phyloP scores from a whole-genome alignment of 2,797 vertebrate genomes.

The Anniella stebbinsi region DNA sequence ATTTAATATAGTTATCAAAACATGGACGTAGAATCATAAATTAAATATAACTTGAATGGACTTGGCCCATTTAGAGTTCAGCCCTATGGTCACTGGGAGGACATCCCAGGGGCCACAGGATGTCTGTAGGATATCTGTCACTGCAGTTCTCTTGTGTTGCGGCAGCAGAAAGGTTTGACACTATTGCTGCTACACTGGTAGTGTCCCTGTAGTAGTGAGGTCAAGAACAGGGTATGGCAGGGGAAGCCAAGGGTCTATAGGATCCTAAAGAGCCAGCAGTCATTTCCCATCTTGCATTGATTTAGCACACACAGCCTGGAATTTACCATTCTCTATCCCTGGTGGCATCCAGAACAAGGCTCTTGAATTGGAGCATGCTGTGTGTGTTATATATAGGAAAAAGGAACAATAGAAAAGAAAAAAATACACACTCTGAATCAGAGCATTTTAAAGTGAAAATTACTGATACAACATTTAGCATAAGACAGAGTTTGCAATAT shows the following conservation, averaged over 20 bases:
- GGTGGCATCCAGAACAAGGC: no score
- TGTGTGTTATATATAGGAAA: no score
- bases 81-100: not conserved
- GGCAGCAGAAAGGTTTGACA: not conserved
- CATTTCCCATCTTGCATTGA: no score
- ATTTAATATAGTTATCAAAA: not conserved
- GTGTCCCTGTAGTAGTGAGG: not conserved
- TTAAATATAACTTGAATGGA: not conserved
- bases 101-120: not conserved
- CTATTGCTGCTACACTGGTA: not conserved
- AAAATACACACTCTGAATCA: no score
- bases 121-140: not conserved
- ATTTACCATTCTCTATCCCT: no score
- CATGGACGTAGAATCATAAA: not conserved
- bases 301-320: no score
- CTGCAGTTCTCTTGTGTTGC: not conserved
- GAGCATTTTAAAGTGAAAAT: no score
- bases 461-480: no score
- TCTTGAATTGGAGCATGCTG: no score
- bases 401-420: no score
- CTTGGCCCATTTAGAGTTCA: conserved; percentile 16
- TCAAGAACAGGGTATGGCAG: not conserved
- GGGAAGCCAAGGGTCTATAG: not conserved
- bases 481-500: no score
- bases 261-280: not conserved